Conservation (phyloP, 2,888 invertebrate species). For the Philereme transversata region DNA sequence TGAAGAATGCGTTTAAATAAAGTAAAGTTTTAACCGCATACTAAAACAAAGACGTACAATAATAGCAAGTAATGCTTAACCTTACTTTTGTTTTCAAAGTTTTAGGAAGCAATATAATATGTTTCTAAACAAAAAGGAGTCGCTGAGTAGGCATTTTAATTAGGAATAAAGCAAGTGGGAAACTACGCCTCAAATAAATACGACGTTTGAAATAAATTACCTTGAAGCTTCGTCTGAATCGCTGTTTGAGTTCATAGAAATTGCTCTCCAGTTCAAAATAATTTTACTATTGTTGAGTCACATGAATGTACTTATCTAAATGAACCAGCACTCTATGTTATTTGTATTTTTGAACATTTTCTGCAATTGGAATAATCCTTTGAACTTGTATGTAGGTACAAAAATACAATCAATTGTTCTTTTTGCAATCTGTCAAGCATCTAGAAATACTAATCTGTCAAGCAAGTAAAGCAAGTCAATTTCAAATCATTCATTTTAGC, state of each 20-base stretch:
- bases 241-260: constrained; percentile 84
- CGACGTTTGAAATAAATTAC: constrained; percentile 56
- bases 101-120: not conserved
- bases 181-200: constrained; percentile 24
- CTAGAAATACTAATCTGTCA: too few species aligned
- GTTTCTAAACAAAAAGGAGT: not conserved
- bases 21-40: constrained; percentile 27
- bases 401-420: constrained; percentile 63
- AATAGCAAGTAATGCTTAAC: constrained; percentile 80
- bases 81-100: constrained; percentile 44
- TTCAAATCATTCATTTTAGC: too few species aligned
- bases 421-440: constrained; percentile 60
- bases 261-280: constrained; percentile 62
- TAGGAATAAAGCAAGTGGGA: not conserved
- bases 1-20: constrained; percentile 31
- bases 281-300: constrained; percentile 55
- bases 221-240: constrained; percentile 84
- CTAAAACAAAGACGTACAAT: constrained; percentile 68
- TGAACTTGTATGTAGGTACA: constrained; percentile 48
- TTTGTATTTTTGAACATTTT: constrained; percentile 32
- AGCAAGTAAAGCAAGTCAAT: too few species aligned
- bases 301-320: constrained; percentile 57
- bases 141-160: not conserved
- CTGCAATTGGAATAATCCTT: not conserved
- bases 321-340: constrained; percentile 52